These are phyloP conservation scores for Toxotes lorentzi DNA, from an alignment of 2,797 vertebrate species.

Conservation along the genomic window DNA sequence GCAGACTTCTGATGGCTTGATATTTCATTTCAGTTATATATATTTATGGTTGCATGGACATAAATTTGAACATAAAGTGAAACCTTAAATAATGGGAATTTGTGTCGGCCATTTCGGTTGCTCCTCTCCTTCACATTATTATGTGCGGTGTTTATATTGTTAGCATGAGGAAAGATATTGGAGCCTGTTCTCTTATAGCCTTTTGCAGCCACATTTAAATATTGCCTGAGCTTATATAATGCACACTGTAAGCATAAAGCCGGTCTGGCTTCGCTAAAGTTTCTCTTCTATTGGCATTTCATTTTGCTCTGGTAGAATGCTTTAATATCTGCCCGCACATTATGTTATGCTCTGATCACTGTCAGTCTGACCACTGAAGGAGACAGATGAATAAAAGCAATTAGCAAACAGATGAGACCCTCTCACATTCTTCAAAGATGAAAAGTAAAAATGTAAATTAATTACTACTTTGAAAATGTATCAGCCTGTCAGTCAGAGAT, in stretches of 20 bases:
- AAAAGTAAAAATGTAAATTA: neutral
- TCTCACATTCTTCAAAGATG: neutral
- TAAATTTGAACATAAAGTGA: neutral
- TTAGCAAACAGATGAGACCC: neutral
- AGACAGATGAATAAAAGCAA: neutral
- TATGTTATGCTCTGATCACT: neutral
- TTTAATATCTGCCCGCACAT: neutral
- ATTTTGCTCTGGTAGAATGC: neutral
- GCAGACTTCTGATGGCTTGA: neutral
- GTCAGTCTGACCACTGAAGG: neutral
- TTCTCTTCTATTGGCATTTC: neutral
- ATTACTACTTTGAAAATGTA: neutral
- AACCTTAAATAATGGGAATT: neutral
- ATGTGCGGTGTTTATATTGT: constrained; percentile 11
- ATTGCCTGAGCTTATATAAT: constrained; percentile 19
- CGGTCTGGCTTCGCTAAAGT: constrained; percentile 1
- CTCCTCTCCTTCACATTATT: neutral
- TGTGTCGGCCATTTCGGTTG: neutral
- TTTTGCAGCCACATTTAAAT: constrained; percentile 13
- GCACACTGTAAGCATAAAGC: constrained; percentile 13
- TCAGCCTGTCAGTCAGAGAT: neutral
- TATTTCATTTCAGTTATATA: neutral
- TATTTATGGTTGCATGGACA: neutral
- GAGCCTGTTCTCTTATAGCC: neutral
- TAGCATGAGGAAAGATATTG: constrained; percentile 14